phyloP scores from a whole-genome alignment of 1,140 invertebrate genomes.

The Micrasema minimum region DNA sequence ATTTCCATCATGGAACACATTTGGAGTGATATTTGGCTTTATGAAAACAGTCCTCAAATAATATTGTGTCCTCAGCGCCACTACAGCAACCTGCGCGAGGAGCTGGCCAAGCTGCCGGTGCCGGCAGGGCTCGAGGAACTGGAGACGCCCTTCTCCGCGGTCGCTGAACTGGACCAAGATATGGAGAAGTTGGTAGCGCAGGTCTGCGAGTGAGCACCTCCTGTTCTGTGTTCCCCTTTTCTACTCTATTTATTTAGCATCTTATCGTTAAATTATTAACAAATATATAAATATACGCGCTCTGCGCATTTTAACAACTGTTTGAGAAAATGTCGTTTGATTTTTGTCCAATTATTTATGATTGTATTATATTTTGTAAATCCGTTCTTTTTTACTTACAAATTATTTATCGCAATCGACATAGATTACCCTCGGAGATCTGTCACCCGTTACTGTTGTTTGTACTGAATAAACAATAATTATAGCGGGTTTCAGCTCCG shows the following conservation, averaged over 20 bases:
- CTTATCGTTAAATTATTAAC: constrained; percentile 26
- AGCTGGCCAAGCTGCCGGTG: constrained; percentile 80
- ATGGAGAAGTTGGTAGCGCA: constrained; percentile 81
- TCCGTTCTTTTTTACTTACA: constrained; percentile 37
- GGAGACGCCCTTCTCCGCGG: constrained; percentile 68
- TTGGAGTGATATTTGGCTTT: too few species aligned
- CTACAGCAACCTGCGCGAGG: constrained; percentile 81
- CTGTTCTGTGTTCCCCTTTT: constrained; percentile 9
- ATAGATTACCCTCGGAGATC: too few species aligned
- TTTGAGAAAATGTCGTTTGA: not conserved
- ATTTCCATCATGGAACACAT: too few species aligned
- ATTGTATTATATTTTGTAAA: constrained; percentile 45
- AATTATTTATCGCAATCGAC: constrained; percentile 40
- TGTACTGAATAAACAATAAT: too few species aligned
- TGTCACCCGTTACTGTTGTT: too few species aligned
- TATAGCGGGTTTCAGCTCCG: too few species aligned
- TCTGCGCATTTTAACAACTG: constrained; percentile 8
- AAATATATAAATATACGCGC: constrained; percentile 2
- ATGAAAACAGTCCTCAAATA: too few species aligned
- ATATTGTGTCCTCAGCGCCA: constrained; percentile 71
- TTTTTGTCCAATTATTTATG: constrained; percentile 30
- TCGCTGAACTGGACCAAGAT: constrained; percentile 71
- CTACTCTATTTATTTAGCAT: constrained; percentile 16
- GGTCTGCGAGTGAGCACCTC: constrained; percentile 69
- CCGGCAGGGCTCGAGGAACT: constrained; percentile 78